Base-by-base conservation (phyloP, 2,888 invertebrate genomes). In the Chironomus tentans region DNA sequence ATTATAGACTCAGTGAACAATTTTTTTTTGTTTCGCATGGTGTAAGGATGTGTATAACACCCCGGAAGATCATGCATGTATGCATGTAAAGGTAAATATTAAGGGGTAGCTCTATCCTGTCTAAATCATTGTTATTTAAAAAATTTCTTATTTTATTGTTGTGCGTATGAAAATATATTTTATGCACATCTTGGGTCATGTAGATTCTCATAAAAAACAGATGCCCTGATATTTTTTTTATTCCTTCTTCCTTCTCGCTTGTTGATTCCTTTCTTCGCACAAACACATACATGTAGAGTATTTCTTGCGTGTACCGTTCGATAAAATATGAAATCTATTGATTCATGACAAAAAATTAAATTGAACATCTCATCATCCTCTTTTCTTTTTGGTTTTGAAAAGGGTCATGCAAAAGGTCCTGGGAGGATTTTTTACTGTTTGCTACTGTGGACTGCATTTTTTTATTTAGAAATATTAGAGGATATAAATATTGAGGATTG, bases 11-110 rank as follows among this genome's bases (percentile, higher is more conserved):
- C 68, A 68, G 28, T 7, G 15, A 48, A 48, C 70, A 70, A 18
- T 22, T 22, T 70, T 48, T 70, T 13, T 18, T 12, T 13, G 38
- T 24, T 56, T 70, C 70, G 72, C 72, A 72, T 72, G 70, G 70
- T 70, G 70, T 28, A 70, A 24, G 48, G 15, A 72, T 13, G 48
- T 15, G n/a, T 50, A 21, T 46, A 72, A 72, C 72, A 72, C 72
- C 72, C 72, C 72, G 72, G 72, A 72, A 72, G 72, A 72, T 72
- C 72, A 18, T 62, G 48, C 18, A 50, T 72, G 61, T 61, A 72
- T 61, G 56, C 61, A 72, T 38, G 38, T 38, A 10, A 38, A 38
- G 38, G 38, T 38, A 38, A 38, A 38, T 38, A 38, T 38, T 38
- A 38, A 72, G 72, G 72, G 72, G 72, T 72, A 72, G 72, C 7